Evolutionary conservation across 2,888 invertebrate genomes (phyloP).

Genomic region (Cylloceria caligata): DNA sequence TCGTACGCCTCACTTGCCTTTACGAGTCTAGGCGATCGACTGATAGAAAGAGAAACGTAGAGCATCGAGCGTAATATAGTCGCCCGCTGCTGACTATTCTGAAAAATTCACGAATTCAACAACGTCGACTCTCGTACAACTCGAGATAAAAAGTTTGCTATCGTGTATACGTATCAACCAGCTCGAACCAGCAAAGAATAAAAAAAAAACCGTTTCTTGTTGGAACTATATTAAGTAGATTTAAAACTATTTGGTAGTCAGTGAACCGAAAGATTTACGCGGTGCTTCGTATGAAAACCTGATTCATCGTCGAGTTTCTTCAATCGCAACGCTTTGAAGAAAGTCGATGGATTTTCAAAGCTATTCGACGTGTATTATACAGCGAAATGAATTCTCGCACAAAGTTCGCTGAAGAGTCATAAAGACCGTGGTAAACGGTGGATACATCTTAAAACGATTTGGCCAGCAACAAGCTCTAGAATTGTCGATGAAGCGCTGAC

Average conservation of each 20-base stretch:
- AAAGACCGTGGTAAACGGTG: neutral
- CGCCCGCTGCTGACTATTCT: conserved; percentile 39
- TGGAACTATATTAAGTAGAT: conserved; percentile 4
- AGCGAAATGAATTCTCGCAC: neutral
- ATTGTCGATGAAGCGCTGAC: conserved; percentile 8
- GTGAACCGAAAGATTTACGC: conserved; percentile 13
- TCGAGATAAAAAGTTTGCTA: conserved; percentile 46
- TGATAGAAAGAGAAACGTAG: conserved; percentile 42
- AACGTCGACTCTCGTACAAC: conserved; percentile 55
- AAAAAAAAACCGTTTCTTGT: neutral
- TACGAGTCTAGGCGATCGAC: conserved; percentile 59
- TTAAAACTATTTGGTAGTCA: conserved; percentile 24
- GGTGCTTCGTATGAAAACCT: neutral
- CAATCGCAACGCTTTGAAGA: neutral
- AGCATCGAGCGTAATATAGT: neutral
- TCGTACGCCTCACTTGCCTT: conserved; percentile 48
- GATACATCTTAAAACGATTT: neutral
- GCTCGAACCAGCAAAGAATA: conserved; percentile 1
- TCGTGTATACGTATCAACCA: neutral
- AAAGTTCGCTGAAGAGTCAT: neutral
- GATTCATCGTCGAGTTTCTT: conserved; percentile 14
- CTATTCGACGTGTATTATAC: conserved; percentile 1
- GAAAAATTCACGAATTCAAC: conserved; percentile 51
- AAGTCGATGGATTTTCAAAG: neutral
- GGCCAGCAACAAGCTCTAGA: neutral